Evolutionary conservation across 2,113 vertebrate species (phyloP).

Genomic region (Microcebus ravelobensis): DNA sequence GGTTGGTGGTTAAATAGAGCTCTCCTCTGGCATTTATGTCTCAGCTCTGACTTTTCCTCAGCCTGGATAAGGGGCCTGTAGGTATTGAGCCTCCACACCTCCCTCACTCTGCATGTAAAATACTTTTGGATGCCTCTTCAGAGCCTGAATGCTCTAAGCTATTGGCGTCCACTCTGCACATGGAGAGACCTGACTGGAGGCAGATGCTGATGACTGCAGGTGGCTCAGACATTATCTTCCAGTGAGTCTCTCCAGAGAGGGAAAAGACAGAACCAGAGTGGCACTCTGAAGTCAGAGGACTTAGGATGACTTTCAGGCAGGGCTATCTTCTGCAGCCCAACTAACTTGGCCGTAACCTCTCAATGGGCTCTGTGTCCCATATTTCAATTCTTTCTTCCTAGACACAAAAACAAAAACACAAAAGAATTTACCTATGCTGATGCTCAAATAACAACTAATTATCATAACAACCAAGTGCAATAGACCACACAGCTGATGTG

Average conservation of each 20-base stretch:
- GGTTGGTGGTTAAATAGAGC: neutral
- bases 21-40: neutral
- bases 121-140: constrained; percentile 57
- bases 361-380: neutral
- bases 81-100: neutral
- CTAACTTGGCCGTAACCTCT: constrained; percentile 29
- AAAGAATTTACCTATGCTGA: neutral
- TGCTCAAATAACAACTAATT: neutral
- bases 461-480: too few relatives aligned
- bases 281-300: neutral
- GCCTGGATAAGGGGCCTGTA: neutral
- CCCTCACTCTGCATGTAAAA: neutral
- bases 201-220: neutral
- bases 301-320: neutral
- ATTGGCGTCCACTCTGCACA: neutral
- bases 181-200: constrained; percentile 36
- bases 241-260: neutral
- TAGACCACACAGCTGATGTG: neutral
- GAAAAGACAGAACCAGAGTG: neutral
- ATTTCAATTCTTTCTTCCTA: neutral
- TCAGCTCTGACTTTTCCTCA: neutral
- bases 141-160: neutral
- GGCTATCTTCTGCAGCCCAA: neutral
- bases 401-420: neutral
- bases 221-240: neutral